Evolutionary conservation across 2,888 invertebrate genomes (phyloP), one percentile per base, ranked within the genome.

Genomic region (Napeogenes inachia): DNA sequence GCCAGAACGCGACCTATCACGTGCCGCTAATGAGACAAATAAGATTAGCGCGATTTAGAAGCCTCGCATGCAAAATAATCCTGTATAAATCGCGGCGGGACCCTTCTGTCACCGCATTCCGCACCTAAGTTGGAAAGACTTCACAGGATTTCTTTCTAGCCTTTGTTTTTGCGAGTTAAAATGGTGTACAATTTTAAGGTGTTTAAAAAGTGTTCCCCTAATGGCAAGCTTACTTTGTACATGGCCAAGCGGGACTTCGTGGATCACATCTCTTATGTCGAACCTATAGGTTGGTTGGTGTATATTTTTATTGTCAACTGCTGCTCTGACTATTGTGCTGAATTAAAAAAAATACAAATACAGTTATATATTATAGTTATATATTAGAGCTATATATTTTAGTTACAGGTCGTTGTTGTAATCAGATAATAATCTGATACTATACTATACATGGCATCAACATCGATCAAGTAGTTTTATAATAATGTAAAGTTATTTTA

Each of bases 151-250:
- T 32, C 53, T 45, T 32, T 32, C 53, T 45, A 60, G 47, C 47
- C 53, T 13, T 45, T 57, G 5, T n/a, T 58, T 45, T 45, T n/a
- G 56, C 59, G 45, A 38, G n/a, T 50, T 75, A 92, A 82, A 68
- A 97, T 97, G 97, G 97, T 97, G 81, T 95, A 94, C 77, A 97
- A 96, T 82, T 97, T 97, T 84, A 95, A 96, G 86, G 97, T 97
- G 79, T 97, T 95, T 87, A 97, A 97, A 87, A 97, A 97, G 91
- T 94, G 94, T 77, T 94, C 97, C 53, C 96, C 97, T 56, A 97
- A 97, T 85, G 95, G 95, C 69, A 96, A 97, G 90, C 85, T 97
- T 73, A 95, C 96, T 50, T 87, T 97, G 73, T 97, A 97, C 75
- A 91, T 97, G 89, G 95, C 95, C 54, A 96, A 96, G 82, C 92